phyloP scores from a whole-genome alignment of 2,797 vertebrate genomes.

The Pachyuromys duprasi region DNA sequence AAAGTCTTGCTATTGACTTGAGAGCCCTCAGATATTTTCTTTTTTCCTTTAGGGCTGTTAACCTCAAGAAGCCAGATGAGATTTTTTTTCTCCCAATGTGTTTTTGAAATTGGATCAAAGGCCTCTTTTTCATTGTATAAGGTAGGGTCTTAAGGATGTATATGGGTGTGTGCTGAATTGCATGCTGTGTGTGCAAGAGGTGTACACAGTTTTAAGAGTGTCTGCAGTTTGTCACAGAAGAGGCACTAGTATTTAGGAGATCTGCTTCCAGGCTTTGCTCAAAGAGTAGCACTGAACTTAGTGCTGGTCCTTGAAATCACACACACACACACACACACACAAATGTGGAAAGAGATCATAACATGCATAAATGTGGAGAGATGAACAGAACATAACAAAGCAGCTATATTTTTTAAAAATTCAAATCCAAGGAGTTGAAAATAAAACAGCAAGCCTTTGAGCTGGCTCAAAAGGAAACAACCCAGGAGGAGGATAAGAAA shows the following conservation, averaged over 20 bases:
- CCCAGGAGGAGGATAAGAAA: background rate
- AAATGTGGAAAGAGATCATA: background rate
- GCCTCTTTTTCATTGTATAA: background rate
- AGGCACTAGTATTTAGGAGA: background rate
- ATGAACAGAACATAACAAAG: background rate
- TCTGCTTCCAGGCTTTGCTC: background rate
- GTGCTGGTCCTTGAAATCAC: background rate
- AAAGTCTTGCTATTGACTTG: background rate
- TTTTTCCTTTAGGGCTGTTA: background rate
- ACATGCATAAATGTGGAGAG: background rate
- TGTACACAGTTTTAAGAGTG: fast-evolving
- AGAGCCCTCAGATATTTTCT: constrained; percentile 16
- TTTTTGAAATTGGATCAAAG: background rate
- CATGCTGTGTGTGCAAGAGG: too few species aligned
- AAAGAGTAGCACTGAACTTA: background rate
- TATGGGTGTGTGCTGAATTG: fast-evolving
- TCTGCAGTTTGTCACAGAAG: fast-evolving
- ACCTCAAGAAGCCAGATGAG: background rate
- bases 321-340: background rate
- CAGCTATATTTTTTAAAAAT: background rate
- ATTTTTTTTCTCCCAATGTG: background rate
- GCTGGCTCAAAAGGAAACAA: background rate
- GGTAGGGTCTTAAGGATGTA: background rate
- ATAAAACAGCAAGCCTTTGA: background rate
- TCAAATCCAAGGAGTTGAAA: background rate